Evolutionary conservation across 2,113 vertebrate species (phyloP).

Genomic region (Sturnus vulgaris): DNA sequence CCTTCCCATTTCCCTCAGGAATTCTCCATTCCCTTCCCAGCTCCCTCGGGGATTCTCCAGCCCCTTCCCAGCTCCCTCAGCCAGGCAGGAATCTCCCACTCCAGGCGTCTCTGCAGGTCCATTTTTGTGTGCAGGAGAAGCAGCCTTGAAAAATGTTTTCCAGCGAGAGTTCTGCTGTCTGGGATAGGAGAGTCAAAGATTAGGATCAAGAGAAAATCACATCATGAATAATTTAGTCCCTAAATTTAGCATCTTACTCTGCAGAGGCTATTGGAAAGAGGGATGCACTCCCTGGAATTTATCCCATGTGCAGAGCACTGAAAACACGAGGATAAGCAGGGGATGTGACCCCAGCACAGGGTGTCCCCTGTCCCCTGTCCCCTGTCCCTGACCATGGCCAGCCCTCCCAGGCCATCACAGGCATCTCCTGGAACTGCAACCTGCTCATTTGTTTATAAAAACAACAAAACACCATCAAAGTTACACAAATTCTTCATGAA

Average conservation of each 20-base stretch:
- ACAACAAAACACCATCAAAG: not conserved
- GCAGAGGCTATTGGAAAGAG: not conserved
- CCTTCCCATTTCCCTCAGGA: not conserved
- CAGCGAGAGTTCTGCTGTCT: not conserved
- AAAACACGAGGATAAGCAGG: not conserved
- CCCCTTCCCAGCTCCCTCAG: not conserved
- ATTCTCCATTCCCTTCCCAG: too few species aligned
- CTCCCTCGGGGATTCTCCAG: too few species aligned
- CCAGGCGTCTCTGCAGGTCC: not conserved
- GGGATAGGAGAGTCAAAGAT: conserved; percentile 23
- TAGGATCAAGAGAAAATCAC: conserved; percentile 32
- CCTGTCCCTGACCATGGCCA: too few species aligned
- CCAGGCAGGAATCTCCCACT: not conserved
- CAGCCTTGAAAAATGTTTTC: not conserved
- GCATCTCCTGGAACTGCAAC: not conserved
- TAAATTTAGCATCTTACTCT: conserved; percentile 17
- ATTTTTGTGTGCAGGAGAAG: not conserved
- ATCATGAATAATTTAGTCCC: conserved; percentile 47
- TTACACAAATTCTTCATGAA: not conserved
- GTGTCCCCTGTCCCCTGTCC: too few species aligned
- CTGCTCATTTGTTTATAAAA: not conserved
- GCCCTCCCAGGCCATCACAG: not conserved
- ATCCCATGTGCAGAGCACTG: not conserved
- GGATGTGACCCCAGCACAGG: too few species aligned
- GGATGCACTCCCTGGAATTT: not conserved